Percentiles rank a stretch among this genome's conserved stretches.
Evolutionary conservation across 1,140 invertebrate species (phyloP).

Genomic region (Diorhabda carinulata): DNA sequence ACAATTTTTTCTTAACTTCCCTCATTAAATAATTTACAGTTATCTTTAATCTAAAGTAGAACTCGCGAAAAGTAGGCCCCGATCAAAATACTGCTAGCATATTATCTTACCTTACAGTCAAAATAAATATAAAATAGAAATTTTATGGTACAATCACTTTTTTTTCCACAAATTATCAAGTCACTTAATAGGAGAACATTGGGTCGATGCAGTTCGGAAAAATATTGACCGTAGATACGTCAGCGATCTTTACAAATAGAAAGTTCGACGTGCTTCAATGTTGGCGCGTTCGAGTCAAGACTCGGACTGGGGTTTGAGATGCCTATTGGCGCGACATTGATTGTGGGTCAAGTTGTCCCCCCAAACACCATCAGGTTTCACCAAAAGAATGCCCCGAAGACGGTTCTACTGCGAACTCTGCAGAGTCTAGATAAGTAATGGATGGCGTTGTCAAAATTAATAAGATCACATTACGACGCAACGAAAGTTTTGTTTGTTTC

Average conservation of each 20-base stretch:
- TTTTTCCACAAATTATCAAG: neutral
- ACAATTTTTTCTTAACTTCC: neutral
- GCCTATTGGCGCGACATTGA: neutral
- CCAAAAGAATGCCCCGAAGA: conserved; percentile 6
- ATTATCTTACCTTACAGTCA: neutral
- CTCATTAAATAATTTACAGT: neutral
- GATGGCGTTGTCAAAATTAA: too few relatives aligned
- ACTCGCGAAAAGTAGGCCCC: neutral
- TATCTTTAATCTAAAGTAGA: neutral
- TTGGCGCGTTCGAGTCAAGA: neutral
- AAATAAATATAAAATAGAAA: neutral
- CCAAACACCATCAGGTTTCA: conserved; percentile 6
- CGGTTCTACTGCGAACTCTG: neutral
- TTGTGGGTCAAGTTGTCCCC: conserved; percentile 14
- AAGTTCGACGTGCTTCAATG: neutral
- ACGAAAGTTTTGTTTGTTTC: too few relatives aligned
- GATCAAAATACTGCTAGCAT: neutral
- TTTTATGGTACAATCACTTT: neutral
- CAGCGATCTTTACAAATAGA: neutral
- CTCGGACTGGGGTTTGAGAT: neutral
- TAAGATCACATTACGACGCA: too few relatives aligned
- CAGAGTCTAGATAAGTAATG: neutral
- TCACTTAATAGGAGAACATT: neutral
- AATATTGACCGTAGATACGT: neutral
- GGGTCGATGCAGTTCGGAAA: neutral